A percentile compares a stretch with the other conserved stretches of the same genome.
Evolutionary conservation across 2,113 vertebrate genomes (phyloP).

Genomic region (Campylomormyrus numenius): DNA sequence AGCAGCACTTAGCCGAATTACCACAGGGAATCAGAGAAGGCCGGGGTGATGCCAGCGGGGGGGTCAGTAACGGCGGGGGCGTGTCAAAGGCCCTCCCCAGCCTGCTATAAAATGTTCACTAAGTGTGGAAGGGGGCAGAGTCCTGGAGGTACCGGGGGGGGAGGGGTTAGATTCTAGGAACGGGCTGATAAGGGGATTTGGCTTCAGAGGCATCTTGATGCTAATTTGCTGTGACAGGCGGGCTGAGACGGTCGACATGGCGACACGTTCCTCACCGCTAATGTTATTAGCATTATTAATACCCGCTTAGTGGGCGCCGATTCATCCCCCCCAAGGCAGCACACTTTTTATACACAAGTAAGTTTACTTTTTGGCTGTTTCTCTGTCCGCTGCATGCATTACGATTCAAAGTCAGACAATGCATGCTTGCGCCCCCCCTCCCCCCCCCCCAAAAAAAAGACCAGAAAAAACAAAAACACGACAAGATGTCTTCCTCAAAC

Average conservation of each 20-base stretch:
- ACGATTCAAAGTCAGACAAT: neutral
- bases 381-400: neutral
- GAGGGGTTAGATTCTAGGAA: neutral
- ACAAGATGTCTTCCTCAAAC: neutral
- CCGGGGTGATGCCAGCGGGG: neutral
- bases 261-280: neutral
- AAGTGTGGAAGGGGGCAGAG: slow-evolving; percentile 6
- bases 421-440: neutral
- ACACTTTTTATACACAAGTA: neutral
- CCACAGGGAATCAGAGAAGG: neutral
- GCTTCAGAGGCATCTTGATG: neutral
- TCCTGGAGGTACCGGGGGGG: neutral
- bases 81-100: neutral
- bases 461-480: neutral
- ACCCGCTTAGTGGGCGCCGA: neutral
- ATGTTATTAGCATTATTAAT: neutral
- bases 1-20: slow-evolving; percentile 22
- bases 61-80: neutral
- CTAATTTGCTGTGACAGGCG: neutral
- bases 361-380: neutral
- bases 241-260: neutral
- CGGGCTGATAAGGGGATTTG: neutral
- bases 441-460: neutral
- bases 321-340: neutral
- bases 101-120: slow-evolving; percentile 14